Base-by-base conservation (phyloP, 2,888 invertebrate genomes). In the Phaedon cochleariae region DNA sequence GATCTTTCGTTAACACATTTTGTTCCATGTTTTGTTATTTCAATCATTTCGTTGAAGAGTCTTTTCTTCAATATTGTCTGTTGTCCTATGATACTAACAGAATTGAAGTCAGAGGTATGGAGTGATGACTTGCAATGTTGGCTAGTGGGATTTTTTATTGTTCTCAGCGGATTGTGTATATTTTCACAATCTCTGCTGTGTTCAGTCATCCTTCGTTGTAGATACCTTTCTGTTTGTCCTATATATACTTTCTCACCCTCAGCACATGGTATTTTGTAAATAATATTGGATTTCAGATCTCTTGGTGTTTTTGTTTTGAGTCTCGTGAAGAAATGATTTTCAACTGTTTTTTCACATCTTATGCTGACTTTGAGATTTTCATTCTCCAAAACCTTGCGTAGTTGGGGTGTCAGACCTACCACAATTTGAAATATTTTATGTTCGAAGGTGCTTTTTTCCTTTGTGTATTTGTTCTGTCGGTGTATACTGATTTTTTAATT, bases 241-340 rank as follows among this genome's bases (percentile, higher is more conserved):
- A 59, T 59, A 31, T 59, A 29, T 7, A 48, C 15, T 26, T 59
- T 29, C 10, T 59, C 60, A 22, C 52, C 57, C 17, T 49, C 34
- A 29, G 22, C 31, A 51, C 52, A 55, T 29, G 59, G 52, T 49
- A 55, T 59, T 46, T 12, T 15, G 29, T 59, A 18, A 17, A 59
- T 18, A 3, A 53, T 26, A n/a, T 58, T 46, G n/a, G 46, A 58
- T 58, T 22, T 26, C 17, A 37, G 17, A 1, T 41, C 26, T 37
- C 17, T 21, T 45, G 20, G 26, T 7, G 21, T 58, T 7, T 58
- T 58, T 18, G 20, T 45, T 55, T 37, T 55, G 10, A 55, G 10
- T 34, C 41, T 21, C n/a, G 57, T 37, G 15, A 34, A 55, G 6
- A 34, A 31, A 29, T 48, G 17, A 26, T 48, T 48, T 17, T 48